Evolutionary conservation across 2,797 vertebrate species (phyloP).

Genomic region (Muraenolepis orangiensis): DNA sequence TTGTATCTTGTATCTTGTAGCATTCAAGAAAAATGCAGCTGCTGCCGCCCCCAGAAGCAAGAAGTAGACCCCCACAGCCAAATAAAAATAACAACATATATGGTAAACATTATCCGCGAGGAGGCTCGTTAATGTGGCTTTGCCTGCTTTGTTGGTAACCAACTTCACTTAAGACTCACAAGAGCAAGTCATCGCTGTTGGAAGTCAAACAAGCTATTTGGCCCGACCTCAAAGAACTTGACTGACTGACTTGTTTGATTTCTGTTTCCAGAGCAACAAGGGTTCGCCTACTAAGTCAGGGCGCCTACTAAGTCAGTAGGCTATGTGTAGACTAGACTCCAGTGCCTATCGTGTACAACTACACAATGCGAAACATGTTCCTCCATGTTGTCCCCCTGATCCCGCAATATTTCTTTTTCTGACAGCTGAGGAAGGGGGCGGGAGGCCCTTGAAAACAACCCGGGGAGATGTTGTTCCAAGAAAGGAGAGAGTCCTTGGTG

Average conservation of each 20-base stretch:
- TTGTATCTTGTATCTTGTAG: too few species aligned
- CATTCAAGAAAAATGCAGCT: slow-evolving; percentile 39
- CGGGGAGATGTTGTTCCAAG: slow-evolving; percentile 49
- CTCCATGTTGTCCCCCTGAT: slow-evolving; percentile 40
- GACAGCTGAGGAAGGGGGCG: slow-evolving; percentile 46
- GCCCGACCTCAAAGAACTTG: slow-evolving; percentile 36
- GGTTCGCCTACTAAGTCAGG: slow-evolving; percentile 12
- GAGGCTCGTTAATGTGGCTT: slow-evolving; percentile 45
- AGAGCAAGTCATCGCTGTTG: slow-evolving; percentile 41
- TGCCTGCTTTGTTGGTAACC: slow-evolving; percentile 46
- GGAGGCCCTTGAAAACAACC: slow-evolving; percentile 54
- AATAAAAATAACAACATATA: slow-evolving; percentile 45
- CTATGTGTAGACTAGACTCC: not conserved
- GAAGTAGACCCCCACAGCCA: slow-evolving; percentile 29
- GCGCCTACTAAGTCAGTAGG: slow-evolving; percentile 8
- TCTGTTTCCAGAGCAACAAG: slow-evolving; percentile 20
- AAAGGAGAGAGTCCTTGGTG: not conserved
- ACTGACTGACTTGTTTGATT: slow-evolving; percentile 35
- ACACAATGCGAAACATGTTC: slow-evolving; percentile 21
- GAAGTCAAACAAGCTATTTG: slow-evolving; percentile 34
- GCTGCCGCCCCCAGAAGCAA: slow-evolving; percentile 44
- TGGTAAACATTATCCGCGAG: slow-evolving; percentile 45
- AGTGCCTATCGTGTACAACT: not conserved
- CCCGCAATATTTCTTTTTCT: slow-evolving; percentile 52
- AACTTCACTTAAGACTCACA: slow-evolving; percentile 34